phyloP scores from a whole-genome alignment of 2,797 vertebrate species.

The Glyptemys insculpta region DNA sequence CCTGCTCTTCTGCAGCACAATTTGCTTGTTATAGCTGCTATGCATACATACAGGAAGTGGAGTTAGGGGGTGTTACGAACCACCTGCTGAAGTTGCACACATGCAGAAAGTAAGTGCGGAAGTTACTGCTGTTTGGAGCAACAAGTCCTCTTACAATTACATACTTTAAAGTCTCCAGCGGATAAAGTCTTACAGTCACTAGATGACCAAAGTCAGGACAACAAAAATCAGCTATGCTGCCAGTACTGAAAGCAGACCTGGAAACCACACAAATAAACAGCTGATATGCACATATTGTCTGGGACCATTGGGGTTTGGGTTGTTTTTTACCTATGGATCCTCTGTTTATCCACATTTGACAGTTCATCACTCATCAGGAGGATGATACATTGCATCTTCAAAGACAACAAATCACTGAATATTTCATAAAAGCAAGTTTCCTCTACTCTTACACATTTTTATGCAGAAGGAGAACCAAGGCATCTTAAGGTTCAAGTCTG shows the following conservation, averaged over 20 bases:
- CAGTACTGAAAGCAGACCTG: background rate
- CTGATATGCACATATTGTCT: background rate
- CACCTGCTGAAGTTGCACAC: background rate
- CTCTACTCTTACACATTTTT: background rate
- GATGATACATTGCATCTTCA: background rate
- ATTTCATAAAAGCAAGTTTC: background rate
- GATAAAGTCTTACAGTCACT: background rate
- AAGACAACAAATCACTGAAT: background rate
- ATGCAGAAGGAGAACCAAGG: background rate
- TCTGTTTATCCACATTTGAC: background rate
- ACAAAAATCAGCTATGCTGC: background rate
- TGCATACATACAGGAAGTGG: background rate
- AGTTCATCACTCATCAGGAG: background rate
- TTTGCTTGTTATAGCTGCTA: background rate
- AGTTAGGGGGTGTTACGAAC: background rate
- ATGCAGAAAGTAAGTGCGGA: background rate
- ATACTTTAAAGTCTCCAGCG: background rate
- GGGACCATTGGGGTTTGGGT: background rate
- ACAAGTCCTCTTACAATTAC: background rate
- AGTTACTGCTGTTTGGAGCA: background rate
- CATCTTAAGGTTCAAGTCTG: background rate
- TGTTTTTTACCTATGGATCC: background rate
- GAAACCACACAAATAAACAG: background rate
- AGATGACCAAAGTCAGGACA: conserved; percentile 1
- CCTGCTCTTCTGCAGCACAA: conserved; percentile 2